A percentile compares a stretch with the other conserved stretches of the same genome.
phyloP scores from a whole-genome alignment of 37 sponge, comb jelly and placozoan genomes.

The Aphrocallistes beatrix region DNA sequence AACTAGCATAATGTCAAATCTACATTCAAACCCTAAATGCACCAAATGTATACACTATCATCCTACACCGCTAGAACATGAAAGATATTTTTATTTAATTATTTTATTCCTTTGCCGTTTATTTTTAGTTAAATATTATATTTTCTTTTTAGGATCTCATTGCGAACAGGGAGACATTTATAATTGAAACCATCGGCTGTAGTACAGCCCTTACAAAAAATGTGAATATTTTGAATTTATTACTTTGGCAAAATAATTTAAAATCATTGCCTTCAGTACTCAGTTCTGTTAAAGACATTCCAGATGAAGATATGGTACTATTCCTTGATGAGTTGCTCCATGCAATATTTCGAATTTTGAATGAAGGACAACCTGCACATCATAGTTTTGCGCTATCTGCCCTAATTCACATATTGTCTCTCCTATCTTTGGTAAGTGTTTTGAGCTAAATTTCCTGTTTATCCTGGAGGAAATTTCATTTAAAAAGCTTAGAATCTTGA shows the following conservation, averaged over 20 bases:
- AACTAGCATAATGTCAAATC: too few species aligned
- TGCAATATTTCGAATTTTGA: background rate
- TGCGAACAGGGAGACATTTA: background rate
- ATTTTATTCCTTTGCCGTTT: too few species aligned
- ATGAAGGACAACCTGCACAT: background rate
- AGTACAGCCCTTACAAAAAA: background rate
- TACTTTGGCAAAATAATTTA: background rate
- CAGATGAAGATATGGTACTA: slow-evolving; percentile 11
- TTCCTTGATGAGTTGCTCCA: background rate
- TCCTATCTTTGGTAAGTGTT: background rate
- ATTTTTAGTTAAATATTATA: too few species aligned
- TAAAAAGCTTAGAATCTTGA: too few species aligned
- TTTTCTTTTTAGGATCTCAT: background rate
- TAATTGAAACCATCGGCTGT: background rate
- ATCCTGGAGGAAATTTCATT: too few species aligned
- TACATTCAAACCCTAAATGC: too few species aligned
- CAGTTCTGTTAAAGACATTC: background rate
- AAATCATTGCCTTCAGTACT: background rate
- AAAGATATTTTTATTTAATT: too few species aligned
- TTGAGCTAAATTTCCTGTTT: background rate
- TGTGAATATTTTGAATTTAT: background rate
- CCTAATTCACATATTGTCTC: background rate
- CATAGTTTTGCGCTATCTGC: background rate
- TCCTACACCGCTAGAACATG: too few species aligned
- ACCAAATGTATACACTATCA: too few species aligned